Percentiles rank a stretch among this genome's conserved stretches.
phyloP scores from a whole-genome alignment of 2,888 invertebrate genomes.

The Therioaphis trifolii region DNA sequence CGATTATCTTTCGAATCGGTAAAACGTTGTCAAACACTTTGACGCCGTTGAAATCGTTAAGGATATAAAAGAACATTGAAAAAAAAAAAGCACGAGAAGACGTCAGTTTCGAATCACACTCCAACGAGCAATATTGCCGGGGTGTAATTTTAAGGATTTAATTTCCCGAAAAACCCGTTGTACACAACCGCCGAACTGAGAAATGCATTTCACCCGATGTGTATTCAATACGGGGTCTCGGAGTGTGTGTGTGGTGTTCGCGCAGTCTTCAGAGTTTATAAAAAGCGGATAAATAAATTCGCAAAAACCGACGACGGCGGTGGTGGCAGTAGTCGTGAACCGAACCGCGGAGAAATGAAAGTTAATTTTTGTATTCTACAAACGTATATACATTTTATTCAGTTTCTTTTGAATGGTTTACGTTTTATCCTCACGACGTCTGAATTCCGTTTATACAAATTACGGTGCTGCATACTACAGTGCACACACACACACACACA shows the following conservation, averaged over 20 bases:
- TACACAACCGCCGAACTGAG: background rate
- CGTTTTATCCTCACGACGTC: too few species aligned
- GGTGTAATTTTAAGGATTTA: conserved; percentile 21
- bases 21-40: background rate
- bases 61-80: background rate
- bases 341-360: too few species aligned
- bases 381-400: too few species aligned
- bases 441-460: too few species aligned
- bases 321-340: background rate
- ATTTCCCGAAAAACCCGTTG: conserved; percentile 34
- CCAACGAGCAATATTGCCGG: background rate
- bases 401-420: too few species aligned
- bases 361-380: too few species aligned
- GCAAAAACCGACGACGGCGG: background rate
- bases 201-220: too few species aligned
- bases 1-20: background rate
- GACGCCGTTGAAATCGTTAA: background rate
- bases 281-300: background rate
- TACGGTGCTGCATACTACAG: too few species aligned
- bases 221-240: too few species aligned
- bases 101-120: background rate
- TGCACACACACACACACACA: too few species aligned
- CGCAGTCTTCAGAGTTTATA: background rate
- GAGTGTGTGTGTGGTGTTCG: too few species aligned
- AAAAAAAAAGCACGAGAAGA: background rate